Evolutionary conservation across 2,113 vertebrate genomes (phyloP).

Genomic region (Origma solitaria): DNA sequence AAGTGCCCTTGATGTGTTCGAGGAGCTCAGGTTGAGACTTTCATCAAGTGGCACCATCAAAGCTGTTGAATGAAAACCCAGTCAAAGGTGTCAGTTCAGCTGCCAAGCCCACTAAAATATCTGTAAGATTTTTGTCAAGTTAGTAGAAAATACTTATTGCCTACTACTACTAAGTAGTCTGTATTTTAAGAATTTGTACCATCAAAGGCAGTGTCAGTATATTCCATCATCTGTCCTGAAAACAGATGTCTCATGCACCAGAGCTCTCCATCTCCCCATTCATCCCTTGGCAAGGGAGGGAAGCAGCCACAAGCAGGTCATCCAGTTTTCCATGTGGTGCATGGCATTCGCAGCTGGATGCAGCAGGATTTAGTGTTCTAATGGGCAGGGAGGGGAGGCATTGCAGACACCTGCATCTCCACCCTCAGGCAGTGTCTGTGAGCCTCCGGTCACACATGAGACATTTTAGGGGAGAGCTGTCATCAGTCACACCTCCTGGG

Average conservation of each 20-base stretch:
- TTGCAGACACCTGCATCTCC: neutral
- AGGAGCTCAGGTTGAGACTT: neutral
- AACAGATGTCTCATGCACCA: neutral
- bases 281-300: neutral
- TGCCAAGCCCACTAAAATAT: neutral
- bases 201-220: neutral
- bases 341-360: neutral
- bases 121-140: neutral
- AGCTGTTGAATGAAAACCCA: neutral
- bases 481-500: neutral
- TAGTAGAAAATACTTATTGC: neutral
- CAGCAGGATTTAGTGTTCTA: neutral
- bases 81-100: neutral
- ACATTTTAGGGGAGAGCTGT: fast-evolving
- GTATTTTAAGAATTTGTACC: neutral
- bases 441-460: neutral
- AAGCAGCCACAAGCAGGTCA: neutral
- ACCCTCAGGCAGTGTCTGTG: neutral
- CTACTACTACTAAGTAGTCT: neutral
- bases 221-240: neutral
- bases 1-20: neutral
- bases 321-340: neutral
- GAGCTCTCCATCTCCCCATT: neutral
- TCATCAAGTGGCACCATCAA: neutral
- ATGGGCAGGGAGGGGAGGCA: neutral